These are phyloP conservation scores for Ophion costatus DNA, from an alignment of 2,888 invertebrate species.

Conservation along the genomic window DNA sequence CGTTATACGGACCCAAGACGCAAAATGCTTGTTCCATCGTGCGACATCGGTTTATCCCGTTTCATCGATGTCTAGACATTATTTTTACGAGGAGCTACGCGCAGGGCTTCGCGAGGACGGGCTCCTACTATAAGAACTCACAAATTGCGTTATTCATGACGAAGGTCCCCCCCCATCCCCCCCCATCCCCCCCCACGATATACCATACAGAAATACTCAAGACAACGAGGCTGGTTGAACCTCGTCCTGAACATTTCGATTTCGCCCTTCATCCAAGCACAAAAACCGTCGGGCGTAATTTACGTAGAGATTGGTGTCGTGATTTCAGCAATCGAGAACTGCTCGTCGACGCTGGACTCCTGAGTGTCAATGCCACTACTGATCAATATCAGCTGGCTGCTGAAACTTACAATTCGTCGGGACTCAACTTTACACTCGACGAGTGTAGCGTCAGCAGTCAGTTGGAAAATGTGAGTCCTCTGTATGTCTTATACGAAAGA, in stretches of 20 bases:
- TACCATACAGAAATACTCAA: conserved; percentile 28
- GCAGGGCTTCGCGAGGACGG: conserved; percentile 29
- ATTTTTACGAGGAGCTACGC: conserved; percentile 46
- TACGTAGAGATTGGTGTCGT: conserved; percentile 21
- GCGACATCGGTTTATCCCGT: conserved; percentile 58
- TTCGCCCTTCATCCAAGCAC: not conserved
- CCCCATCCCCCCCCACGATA: no score
- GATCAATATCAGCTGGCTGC: conserved; percentile 86
- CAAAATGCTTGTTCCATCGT: conserved; percentile 27
- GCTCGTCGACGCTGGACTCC: conserved; percentile 83
- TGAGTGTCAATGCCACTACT: conserved; percentile 84
- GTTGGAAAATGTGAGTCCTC: conserved; percentile 88
- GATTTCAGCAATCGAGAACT: conserved; percentile 85
- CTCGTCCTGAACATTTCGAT: conserved; percentile 2
- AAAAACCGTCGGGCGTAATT: not conserved
- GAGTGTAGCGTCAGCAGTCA: conserved; percentile 90
- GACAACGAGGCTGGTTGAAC: not conserved
- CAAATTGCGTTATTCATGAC: conserved; percentile 53
- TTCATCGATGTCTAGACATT: conserved; percentile 63
- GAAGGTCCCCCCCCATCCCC: no score
- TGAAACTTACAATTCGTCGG: conserved; percentile 80
- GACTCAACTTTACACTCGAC: conserved; percentile 85
- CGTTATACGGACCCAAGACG: conserved; percentile 29
- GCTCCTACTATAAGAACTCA: conserved; percentile 30
- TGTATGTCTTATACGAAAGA: no score